phyloP scores from a whole-genome alignment of 2,888 invertebrate genomes.

The Chymomyza fuscimana region DNA sequence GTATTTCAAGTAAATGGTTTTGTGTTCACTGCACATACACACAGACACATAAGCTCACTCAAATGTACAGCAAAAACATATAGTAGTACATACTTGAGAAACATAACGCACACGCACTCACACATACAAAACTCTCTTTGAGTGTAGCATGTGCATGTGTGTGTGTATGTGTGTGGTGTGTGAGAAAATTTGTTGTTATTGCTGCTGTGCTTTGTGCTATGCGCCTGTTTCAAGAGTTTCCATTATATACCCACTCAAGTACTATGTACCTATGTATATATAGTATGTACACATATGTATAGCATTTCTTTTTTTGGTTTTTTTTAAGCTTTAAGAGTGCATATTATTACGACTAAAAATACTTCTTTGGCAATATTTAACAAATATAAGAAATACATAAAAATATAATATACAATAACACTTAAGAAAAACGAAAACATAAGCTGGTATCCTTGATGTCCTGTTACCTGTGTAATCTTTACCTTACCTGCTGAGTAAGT shows the following conservation, averaged over 20 bases:
- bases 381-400: slow-evolving; percentile 5
- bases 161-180: slow-evolving; percentile 18
- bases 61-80: background rate
- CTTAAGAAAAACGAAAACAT: too few relatives aligned
- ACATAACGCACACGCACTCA: background rate
- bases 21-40: background rate
- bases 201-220: background rate
- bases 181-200: background rate
- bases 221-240: background rate
- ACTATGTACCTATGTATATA: background rate
- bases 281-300: too few relatives aligned
- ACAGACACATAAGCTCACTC: background rate
- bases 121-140: background rate
- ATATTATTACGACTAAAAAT: slow-evolving; percentile 55
- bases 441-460: too few relatives aligned
- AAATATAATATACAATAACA: background rate
- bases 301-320: too few relatives aligned
- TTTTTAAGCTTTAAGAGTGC: background rate
- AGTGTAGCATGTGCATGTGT: slow-evolving; percentile 9
- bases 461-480: too few relatives aligned
- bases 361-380: slow-evolving; percentile 56
- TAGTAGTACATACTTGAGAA: too few relatives aligned
- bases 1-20: background rate
- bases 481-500: too few relatives aligned
- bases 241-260: background rate